Percentiles rank a stretch among this genome's conserved stretches.
phyloP scores from a whole-genome alignment of 2,797 vertebrate genomes.

The Amphiprion clarkii region DNA sequence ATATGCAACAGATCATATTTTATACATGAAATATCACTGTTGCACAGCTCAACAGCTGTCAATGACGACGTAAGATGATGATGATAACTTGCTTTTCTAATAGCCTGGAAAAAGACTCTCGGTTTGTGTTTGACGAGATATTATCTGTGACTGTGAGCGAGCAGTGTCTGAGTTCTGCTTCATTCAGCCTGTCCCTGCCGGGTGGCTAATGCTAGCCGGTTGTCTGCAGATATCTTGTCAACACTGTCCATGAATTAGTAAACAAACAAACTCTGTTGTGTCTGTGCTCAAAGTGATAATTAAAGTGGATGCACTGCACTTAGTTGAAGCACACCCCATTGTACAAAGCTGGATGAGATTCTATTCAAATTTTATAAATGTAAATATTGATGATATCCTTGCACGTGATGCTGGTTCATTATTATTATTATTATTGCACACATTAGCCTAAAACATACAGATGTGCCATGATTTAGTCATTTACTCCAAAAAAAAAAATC shows the following conservation, averaged over 20 bases:
- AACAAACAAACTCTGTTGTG: background rate
- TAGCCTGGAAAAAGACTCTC: too few species aligned
- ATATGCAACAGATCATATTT: too few species aligned
- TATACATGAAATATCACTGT: too few species aligned
- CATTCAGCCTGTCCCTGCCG: slow-evolving; percentile 14
- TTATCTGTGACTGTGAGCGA: background rate
- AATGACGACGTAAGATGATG: too few species aligned
- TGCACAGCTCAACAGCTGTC: too few species aligned
- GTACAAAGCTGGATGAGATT: background rate
- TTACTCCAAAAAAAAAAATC: background rate
- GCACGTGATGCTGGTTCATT: background rate
- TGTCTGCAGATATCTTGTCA: slow-evolving; percentile 14
- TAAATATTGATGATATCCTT: background rate
- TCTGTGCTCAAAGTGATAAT: background rate
- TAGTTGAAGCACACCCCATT: background rate
- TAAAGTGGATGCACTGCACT: background rate
- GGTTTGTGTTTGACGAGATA: background rate
- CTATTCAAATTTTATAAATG: slow-evolving; percentile 1
- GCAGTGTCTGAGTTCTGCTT: background rate
- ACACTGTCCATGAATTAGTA: background rate
- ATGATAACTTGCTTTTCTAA: too few species aligned
- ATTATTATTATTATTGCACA: background rate
- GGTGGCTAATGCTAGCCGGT: slow-evolving; percentile 20
- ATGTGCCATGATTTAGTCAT: too few species aligned
- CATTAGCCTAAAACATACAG: too few species aligned